Percentiles rank a stretch among this genome's conserved stretches.
Evolutionary conservation across 2,113 vertebrate genomes (phyloP).

Genomic region (Apeltes quadracus): DNA sequence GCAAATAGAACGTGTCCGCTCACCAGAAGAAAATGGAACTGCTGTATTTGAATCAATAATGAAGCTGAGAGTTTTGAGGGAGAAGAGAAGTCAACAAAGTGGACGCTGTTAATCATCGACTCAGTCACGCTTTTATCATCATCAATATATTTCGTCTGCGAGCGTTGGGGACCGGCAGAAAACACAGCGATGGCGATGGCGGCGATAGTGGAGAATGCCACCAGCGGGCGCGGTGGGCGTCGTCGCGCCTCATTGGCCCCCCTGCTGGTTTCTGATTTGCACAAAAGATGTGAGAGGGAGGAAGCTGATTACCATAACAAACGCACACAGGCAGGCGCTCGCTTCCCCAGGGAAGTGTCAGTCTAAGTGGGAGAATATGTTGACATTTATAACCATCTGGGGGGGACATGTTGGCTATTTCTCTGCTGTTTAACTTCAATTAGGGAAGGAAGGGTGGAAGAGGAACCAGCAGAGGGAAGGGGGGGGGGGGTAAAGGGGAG

Average conservation of each 20-base stretch:
- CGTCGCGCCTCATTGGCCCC: constrained; percentile 44
- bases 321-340: constrained; percentile 58
- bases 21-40: not conserved
- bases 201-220: constrained; percentile 61
- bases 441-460: constrained; percentile 40
- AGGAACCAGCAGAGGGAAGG: not conserved
- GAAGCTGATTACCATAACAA: constrained; percentile 75
- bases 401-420: constrained; percentile 67
- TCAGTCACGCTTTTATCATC: constrained; percentile 26
- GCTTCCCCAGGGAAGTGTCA: constrained; percentile 76
- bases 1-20: not conserved
- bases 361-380: constrained; percentile 77
- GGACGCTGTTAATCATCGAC: constrained; percentile 43
- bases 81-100: constrained; percentile 34
- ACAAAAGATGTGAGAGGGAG: constrained; percentile 73
- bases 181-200: constrained; percentile 53
- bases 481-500: not conserved
- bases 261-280: constrained; percentile 64
- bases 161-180: constrained; percentile 9
- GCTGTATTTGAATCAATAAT: not conserved
- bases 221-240: constrained; percentile 62
- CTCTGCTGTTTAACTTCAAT: constrained; percentile 79
- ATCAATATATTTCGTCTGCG: constrained; percentile 2
- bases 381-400: constrained; percentile 80
- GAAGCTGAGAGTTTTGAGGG: constrained; percentile 18